These are phyloP conservation scores for Callionymus lyra DNA, from an alignment of 2,113 vertebrate species.

Conservation along the genomic window DNA sequence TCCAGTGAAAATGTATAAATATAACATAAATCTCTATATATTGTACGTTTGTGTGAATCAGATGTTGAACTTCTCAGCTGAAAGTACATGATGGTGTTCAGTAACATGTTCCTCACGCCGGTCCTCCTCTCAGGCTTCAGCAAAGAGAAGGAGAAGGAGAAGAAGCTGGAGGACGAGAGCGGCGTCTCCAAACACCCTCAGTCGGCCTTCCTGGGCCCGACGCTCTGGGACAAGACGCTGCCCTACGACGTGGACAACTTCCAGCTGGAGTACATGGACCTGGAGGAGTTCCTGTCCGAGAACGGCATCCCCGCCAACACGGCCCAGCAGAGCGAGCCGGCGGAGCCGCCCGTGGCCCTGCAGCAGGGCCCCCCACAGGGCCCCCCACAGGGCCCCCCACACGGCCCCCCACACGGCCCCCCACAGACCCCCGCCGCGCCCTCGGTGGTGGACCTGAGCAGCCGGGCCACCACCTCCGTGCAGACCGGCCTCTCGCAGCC, in stretches of 20 bases:
- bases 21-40: too few relatives aligned
- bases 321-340: slow-evolving; percentile 72
- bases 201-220: slow-evolving; percentile 94
- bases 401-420: slow-evolving; percentile 64
- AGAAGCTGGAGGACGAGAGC: slow-evolving; percentile 90
- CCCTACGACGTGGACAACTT: slow-evolving; percentile 94
- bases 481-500: slow-evolving; percentile 77
- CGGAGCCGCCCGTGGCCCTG: slow-evolving; percentile 34
- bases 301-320: slow-evolving; percentile 93
- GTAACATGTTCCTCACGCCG: neutral
- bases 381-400: slow-evolving; percentile 39
- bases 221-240: slow-evolving; percentile 97
- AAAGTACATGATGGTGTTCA: neutral
- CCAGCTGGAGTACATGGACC: slow-evolving; percentile 98
- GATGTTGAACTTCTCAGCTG: neutral
- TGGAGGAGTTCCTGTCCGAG: slow-evolving; percentile 97
- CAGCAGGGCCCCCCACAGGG: slow-evolving; percentile 57
- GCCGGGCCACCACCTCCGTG: slow-evolving; percentile 76
- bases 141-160: slow-evolving; percentile 89
- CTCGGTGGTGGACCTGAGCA: slow-evolving; percentile 88
- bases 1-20: too few relatives aligned
- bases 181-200: slow-evolving; percentile 70
- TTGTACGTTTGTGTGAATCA: too few relatives aligned
- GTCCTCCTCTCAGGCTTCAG: slow-evolving; percentile 68
- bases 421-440: slow-evolving; percentile 65